phyloP scores from a whole-genome alignment of 1,140 invertebrate species.

The Drosophila dunni region DNA sequence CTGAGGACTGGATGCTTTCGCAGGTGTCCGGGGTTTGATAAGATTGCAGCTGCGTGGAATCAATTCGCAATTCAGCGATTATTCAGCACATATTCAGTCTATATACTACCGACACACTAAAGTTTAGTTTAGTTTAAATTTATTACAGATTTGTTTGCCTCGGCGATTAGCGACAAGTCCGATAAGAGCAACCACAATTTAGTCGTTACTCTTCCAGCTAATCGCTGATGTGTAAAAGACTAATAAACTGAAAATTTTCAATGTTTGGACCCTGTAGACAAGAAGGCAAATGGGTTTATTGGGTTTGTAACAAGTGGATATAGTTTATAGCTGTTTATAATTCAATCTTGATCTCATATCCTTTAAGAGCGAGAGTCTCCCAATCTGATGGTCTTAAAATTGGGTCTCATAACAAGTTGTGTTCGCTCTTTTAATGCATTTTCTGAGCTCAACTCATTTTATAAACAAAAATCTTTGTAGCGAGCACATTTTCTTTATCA shows the following conservation, averaged over 20 bases:
- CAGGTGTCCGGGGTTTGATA: constrained; percentile 64
- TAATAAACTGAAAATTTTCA: constrained; percentile 15
- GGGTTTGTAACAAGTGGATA: too few species aligned
- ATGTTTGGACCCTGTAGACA: background rate
- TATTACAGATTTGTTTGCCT: constrained; percentile 67
- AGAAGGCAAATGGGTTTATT: too few species aligned
- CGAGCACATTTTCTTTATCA: too few species aligned
- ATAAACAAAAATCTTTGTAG: too few species aligned
- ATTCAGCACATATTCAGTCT: constrained; percentile 5
- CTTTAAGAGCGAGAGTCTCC: too few species aligned
- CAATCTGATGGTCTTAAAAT: too few species aligned
- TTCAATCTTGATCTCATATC: too few species aligned
- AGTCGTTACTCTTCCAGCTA: constrained; percentile 30
- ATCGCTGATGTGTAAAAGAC: constrained; percentile 38
- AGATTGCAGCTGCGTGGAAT: constrained; percentile 55
- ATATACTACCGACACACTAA: constrained; percentile 3
- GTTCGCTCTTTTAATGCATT: too few species aligned
- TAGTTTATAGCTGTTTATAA: too few species aligned
- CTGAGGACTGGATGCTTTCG: constrained; percentile 43
- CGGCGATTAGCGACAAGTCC: constrained; percentile 51
- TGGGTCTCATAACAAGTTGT: too few species aligned
- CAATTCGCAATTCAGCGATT: constrained; percentile 25
- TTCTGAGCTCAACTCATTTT: too few species aligned
- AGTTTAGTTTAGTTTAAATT: constrained; percentile 16
- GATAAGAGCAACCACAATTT: constrained; percentile 44